phyloP scores from a whole-genome alignment of 1,140 invertebrate genomes.

The Macrotrachela quadricornifera region DNA sequence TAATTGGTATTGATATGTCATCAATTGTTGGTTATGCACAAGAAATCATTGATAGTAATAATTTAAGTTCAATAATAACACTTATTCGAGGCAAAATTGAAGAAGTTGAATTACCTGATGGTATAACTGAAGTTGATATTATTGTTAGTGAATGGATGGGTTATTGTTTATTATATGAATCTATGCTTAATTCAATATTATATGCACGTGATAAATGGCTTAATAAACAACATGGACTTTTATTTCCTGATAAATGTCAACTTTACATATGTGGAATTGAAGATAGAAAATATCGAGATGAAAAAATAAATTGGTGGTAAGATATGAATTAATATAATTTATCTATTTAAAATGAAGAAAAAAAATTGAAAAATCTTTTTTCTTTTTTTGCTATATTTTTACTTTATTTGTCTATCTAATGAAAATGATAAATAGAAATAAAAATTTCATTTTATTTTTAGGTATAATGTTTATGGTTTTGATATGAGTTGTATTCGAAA shows the following conservation, averaged over 20 bases:
- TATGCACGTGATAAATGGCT: constrained; percentile 87
- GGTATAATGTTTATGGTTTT: constrained; percentile 81
- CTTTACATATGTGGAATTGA: constrained; percentile 79
- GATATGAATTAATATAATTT: too few relatives aligned
- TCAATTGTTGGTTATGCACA: constrained; percentile 37
- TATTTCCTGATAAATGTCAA: constrained; percentile 70
- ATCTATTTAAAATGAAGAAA: too few relatives aligned
- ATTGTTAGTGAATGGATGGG: constrained; percentile 99
- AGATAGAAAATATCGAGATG: constrained; percentile 96
- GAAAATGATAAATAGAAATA: constrained; percentile 17
- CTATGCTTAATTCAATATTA: constrained; percentile 82
- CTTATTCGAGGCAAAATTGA: constrained; percentile 90
- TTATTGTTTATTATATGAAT: constrained; percentile 88
- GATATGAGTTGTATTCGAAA: constrained; percentile 95
- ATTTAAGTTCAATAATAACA: constrained; percentile 45
- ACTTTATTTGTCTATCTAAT: constrained; percentile 18
- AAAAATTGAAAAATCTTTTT: too few relatives aligned
- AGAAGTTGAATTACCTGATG: constrained; percentile 46
- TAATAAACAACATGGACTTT: constrained; percentile 43
- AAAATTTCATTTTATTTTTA: background rate
- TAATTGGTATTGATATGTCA: constrained; percentile 57
- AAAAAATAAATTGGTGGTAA: constrained; percentile 83
- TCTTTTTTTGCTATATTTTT: constrained; percentile 22
- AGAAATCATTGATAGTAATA: constrained; percentile 38
- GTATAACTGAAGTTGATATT: constrained; percentile 70